Base-by-base conservation (phyloP, 2,888 invertebrate species). In the Laothoe populi region DNA sequence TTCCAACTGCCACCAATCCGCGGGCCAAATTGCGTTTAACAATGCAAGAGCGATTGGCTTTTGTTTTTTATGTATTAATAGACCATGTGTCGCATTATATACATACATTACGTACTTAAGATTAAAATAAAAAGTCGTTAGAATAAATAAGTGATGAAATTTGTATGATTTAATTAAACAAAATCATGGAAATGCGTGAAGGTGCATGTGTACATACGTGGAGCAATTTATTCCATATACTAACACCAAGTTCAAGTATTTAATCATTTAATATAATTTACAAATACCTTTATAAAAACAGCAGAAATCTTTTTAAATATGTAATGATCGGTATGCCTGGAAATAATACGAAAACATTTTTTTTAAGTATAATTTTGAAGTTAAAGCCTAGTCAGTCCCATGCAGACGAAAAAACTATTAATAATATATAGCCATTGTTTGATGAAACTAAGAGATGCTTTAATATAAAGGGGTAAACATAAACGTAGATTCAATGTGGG, bases 1-100 rank as follows among this genome's bases (percentile, higher is more conserved):
- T 79, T 68, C 31, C 63, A 64, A 69, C 71, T 70, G 73, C 67
- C 75, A 69, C 83, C 83, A 83, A 83, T 82, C 75, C 69, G 66
- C 57, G 61, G 13, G 63, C 64, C 67, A 63, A 48, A 62, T 64
- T 48, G 16, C 38, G n/a, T 46, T 46, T 13, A 13, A 58, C 48
- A 57, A 48, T 40, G n/a, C 40, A 42, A 48, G 58, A 24, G 13
- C 26, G 16, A 3, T 24, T 24, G 38, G 11, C 46, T 58, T 62
- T 62, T 61, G 57, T 40, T 59, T 62, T 44, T 26, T 26, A 31
- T 40, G 23, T 42, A 19, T 46, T 21, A 53, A 53, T 35, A 53
- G 19, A 53, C 31, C 35, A 53, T 53, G 53, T 53, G 53, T 8
- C 10, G n/a, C n/a, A 44, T 35, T 19, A 53, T 46, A 23, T 46